Conservation (phyloP, 1,140 invertebrate species). For the Zaprionus davidi region DNA sequence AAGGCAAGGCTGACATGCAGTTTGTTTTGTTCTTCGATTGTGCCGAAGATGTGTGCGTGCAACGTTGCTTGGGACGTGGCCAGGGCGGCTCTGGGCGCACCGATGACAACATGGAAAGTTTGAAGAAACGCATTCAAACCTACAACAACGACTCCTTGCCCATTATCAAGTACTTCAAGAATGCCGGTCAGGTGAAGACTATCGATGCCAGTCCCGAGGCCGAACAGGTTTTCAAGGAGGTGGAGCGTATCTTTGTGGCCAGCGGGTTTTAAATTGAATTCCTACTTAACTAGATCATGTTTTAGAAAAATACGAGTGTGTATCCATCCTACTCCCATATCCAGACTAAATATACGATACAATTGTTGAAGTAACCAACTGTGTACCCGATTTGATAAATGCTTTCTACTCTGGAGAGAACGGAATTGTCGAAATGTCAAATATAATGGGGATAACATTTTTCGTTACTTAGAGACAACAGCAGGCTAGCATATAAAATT, state of each 20-base stretch:
- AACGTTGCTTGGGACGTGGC: constrained; percentile 94
- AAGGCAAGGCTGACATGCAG: constrained; percentile 92
- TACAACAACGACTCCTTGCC: constrained; percentile 96
- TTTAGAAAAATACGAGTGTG: constrained; percentile 27
- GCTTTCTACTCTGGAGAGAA: constrained; percentile 2
- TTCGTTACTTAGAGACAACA: constrained; percentile 37
- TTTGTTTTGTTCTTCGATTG: constrained; percentile 98
- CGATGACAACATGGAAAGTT: constrained; percentile 97
- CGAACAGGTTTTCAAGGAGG: constrained; percentile 89
- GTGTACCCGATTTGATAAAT: neutral
- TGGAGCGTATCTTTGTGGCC: constrained; percentile 65
- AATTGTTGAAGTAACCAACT: constrained; percentile 20
- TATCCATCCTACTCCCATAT: constrained; percentile 30
- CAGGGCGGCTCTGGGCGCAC: constrained; percentile 94
- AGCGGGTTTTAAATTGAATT: constrained; percentile 58
- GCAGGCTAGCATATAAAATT: constrained; percentile 32
- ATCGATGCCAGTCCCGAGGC: constrained; percentile 90
- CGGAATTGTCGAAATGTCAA: constrained; percentile 32
- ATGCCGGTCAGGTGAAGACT: constrained; percentile 89
- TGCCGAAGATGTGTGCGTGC: constrained; percentile 91
- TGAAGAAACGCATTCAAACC: constrained; percentile 95
- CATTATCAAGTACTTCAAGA: constrained; percentile 95
- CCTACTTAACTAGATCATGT: constrained; percentile 23
- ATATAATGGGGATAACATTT: constrained; percentile 48
- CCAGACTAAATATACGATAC: constrained; percentile 47